Evolutionary conservation across 2,888 invertebrate genomes (phyloP).

Genomic region (Callyntrura guangdongensis): DNA sequence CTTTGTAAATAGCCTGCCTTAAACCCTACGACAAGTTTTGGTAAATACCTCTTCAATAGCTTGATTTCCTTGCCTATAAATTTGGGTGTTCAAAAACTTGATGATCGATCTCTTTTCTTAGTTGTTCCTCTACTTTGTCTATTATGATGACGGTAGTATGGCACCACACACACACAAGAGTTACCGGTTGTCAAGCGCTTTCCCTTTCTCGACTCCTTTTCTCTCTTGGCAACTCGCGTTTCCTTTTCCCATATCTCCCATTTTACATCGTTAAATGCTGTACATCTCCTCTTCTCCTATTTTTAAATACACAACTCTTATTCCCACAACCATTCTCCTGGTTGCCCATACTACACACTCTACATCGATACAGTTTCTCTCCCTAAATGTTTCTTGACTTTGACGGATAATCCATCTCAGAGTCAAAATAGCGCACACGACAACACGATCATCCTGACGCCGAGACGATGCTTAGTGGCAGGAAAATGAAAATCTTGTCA

Average conservation of each 20-base stretch:
- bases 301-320: constrained; percentile 27
- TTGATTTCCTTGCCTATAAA: constrained; percentile 5
- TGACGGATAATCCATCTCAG: constrained; percentile 74
- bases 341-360: neutral
- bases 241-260: neutral
- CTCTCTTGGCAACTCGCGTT: neutral
- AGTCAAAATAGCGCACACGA: constrained; percentile 46
- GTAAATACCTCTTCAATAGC: constrained; percentile 20
- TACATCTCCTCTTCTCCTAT: neutral
- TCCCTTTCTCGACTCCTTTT: neutral
- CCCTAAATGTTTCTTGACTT: constrained; percentile 30
- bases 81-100: constrained; percentile 51
- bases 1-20: neutral
- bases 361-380: constrained; percentile 7
- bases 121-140: constrained; percentile 46
- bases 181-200: constrained; percentile 57
- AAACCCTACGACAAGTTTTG: neutral
- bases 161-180: neutral
- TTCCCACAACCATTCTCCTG: neutral
- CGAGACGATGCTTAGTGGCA: constrained; percentile 24
- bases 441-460: constrained; percentile 17
- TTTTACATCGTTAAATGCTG: neutral
- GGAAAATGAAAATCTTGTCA: constrained; percentile 74
- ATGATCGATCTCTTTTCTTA: constrained; percentile 63
- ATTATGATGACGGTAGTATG: neutral